Evolutionary conservation across 1,140 invertebrate species (phyloP).

Genomic region (Drosophila pectinifera): DNA sequence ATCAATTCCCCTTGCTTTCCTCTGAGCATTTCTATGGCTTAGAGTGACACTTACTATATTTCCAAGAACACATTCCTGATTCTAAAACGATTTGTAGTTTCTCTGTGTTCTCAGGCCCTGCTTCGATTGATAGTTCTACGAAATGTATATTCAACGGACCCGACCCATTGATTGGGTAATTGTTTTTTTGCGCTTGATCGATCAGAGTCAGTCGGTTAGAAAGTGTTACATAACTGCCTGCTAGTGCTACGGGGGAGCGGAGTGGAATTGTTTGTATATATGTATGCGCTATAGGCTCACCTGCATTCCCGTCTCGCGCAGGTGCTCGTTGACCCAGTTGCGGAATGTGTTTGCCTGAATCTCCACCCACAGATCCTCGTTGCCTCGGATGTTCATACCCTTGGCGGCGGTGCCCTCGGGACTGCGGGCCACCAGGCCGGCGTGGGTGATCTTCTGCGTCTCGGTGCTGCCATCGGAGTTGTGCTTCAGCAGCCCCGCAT

Average conservation of each 20-base stretch:
- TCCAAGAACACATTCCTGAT: conserved; percentile 10
- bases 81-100: conserved; percentile 11
- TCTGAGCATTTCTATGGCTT: no score
- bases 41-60: no score
- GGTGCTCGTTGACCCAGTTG: conserved; percentile 99
- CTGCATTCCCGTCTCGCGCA: conserved; percentile 89
- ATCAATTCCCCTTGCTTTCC: no score
- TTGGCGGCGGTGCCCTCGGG: conserved; percentile 96
- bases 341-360: conserved; percentile 98
- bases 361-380: conserved; percentile 97
- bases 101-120: conserved; percentile 53
- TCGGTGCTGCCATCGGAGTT: conserved; percentile 83
- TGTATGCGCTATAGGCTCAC: conserved; percentile 78
- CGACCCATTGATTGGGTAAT: conserved; percentile 43
- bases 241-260: conserved; percentile 8
- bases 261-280: background rate
- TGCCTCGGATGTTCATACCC: conserved; percentile 96
- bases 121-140: conserved; percentile 39
- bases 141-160: conserved; percentile 14
- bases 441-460: conserved; percentile 86
- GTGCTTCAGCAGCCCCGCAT: conserved; percentile 82
- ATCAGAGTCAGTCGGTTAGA: conserved; percentile 47
- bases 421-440: conserved; percentile 93
- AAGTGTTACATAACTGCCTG: conserved; percentile 33
- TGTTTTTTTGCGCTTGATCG: conserved; percentile 45